Conservation (phyloP, 2,888 invertebrate species). For the Tuberolachnus salignus region DNA sequence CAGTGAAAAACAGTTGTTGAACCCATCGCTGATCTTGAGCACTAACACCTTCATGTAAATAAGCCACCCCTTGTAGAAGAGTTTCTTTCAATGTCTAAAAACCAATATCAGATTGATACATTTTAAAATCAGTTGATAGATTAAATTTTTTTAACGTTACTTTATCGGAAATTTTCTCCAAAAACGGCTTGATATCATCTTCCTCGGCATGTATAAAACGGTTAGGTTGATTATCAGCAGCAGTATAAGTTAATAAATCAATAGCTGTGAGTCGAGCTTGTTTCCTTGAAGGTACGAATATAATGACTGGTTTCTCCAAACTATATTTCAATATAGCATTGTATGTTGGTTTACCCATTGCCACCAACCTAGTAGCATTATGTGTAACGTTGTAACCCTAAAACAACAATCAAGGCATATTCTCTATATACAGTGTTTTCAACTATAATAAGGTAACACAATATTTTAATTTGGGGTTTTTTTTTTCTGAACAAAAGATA, state of each 20-base stretch:
- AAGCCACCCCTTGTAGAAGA: conserved; percentile 92
- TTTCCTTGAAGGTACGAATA: conserved; percentile 90
- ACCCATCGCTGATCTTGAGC: conserved; percentile 85
- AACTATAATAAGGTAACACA: neutral
- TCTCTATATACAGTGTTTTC: neutral
- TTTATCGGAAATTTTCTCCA: conserved; percentile 86
- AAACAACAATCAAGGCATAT: conserved; percentile 12
- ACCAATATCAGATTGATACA: conserved; percentile 55
- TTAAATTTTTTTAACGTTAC: conserved; percentile 63
- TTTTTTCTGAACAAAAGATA: no score
- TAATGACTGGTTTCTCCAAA: conserved; percentile 81
- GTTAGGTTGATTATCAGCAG: conserved; percentile 84
- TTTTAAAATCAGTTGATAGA: neutral
- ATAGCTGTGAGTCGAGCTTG: conserved; percentile 94
- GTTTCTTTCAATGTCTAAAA: conserved; percentile 86
- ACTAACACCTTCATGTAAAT: conserved; percentile 92
- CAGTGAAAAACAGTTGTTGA: conserved; percentile 90
- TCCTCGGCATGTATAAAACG: conserved; percentile 88
- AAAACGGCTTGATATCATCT: conserved; percentile 85
- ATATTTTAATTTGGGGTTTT: no score
- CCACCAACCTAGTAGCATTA: conserved; percentile 91
- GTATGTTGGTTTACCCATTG: conserved; percentile 98
- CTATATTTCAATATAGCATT: conserved; percentile 86
- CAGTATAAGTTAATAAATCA: conserved; percentile 91
- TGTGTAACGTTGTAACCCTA: conserved; percentile 97